A percentile compares a stretch with the other conserved stretches of the same genome.
These are phyloP conservation scores for Lepeophtheirus salmonis DNA, from an alignment of 1,140 invertebrate genomes.

Conservation along the genomic window DNA sequence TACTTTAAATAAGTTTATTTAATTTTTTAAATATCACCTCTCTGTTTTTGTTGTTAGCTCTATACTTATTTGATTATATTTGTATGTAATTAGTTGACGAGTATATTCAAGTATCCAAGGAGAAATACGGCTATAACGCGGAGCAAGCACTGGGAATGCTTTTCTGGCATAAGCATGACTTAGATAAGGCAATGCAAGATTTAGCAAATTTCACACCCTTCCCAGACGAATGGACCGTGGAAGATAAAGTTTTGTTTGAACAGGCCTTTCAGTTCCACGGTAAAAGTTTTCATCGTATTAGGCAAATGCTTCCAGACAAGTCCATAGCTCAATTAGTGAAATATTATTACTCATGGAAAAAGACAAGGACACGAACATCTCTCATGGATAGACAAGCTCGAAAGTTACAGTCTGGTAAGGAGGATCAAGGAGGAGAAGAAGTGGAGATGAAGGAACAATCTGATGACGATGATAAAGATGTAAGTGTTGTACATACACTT, in stretches of 20 bases:
- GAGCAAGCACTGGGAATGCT: slow-evolving; percentile 94
- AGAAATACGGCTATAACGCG: slow-evolving; percentile 91
- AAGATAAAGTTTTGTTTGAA: slow-evolving; percentile 94
- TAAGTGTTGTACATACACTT: slow-evolving; percentile 38
- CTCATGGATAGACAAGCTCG: slow-evolving; percentile 74
- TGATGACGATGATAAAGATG: slow-evolving; percentile 49
- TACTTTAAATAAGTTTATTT: too few species aligned
- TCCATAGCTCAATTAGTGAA: slow-evolving; percentile 86
- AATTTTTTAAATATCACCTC: too few species aligned
- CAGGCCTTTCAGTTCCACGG: slow-evolving; percentile 96
- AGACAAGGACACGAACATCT: slow-evolving; percentile 70
- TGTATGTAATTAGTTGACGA: slow-evolving; percentile 57
- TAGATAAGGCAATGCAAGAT: slow-evolving; percentile 73
- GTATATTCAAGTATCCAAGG: slow-evolving; percentile 81
- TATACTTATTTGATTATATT: too few species aligned
- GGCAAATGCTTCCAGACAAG: slow-evolving; percentile 94
- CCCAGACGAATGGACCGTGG: slow-evolving; percentile 93
- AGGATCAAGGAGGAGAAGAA: slow-evolving; percentile 49
- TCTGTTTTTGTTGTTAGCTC: too few species aligned
- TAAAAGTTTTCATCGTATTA: slow-evolving; percentile 89
- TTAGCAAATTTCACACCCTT: slow-evolving; percentile 91
- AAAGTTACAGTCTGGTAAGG: slow-evolving; percentile 38
- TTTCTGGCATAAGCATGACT: slow-evolving; percentile 93
- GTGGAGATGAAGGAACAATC: slow-evolving; percentile 27
- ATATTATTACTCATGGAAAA: slow-evolving; percentile 98